A percentile compares a stretch with the other conserved stretches of the same genome.
phyloP scores from a whole-genome alignment of 2,888 invertebrate genomes.

The Embidobia sp. region DNA sequence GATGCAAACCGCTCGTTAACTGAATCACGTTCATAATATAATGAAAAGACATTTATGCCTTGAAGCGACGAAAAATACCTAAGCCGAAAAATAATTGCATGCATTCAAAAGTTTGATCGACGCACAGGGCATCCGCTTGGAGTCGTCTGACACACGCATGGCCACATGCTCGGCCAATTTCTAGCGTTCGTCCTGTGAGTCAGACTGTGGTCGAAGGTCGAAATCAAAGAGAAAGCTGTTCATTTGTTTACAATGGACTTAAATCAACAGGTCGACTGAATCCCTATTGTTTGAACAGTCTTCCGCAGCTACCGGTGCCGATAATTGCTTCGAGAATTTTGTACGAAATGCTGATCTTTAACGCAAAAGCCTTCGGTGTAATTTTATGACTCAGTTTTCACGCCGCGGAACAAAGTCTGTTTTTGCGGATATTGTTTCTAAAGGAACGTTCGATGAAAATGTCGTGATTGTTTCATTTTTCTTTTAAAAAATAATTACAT shows the following conservation, averaged over 20 bases:
- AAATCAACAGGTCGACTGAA: slow-evolving; percentile 65
- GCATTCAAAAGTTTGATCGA: not conserved
- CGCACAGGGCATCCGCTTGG: not conserved
- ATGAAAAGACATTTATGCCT: too few species aligned
- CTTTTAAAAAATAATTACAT: too few species aligned
- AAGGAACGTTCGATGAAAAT: too few species aligned
- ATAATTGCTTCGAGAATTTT: slow-evolving; percentile 60
- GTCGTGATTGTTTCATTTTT: too few species aligned
- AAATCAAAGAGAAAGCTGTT: slow-evolving; percentile 63
- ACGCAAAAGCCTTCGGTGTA: slow-evolving; percentile 21
- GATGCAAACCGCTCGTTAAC: too few species aligned
- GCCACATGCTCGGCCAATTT: slow-evolving; percentile 31
- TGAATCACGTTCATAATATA: too few species aligned
- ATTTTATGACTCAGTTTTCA: slow-evolving; percentile 25
- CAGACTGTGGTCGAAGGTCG: slow-evolving; percentile 54
- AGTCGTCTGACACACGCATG: slow-evolving; percentile 13
- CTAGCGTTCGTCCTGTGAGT: slow-evolving; percentile 54
- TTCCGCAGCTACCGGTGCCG: slow-evolving; percentile 54
- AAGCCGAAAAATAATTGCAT: not conserved
- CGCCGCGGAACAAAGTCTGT: not conserved
- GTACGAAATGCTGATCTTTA: slow-evolving; percentile 44
- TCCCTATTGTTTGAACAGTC: slow-evolving; percentile 64
- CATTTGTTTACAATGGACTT: slow-evolving; percentile 64
- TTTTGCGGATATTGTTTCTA: not conserved
- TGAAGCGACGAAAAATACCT: too few species aligned